Evolutionary conservation across 1,140 invertebrate genomes (phyloP), one percentile per base, ranked within the genome.

Genomic region (Nylanderia fulva): DNA sequence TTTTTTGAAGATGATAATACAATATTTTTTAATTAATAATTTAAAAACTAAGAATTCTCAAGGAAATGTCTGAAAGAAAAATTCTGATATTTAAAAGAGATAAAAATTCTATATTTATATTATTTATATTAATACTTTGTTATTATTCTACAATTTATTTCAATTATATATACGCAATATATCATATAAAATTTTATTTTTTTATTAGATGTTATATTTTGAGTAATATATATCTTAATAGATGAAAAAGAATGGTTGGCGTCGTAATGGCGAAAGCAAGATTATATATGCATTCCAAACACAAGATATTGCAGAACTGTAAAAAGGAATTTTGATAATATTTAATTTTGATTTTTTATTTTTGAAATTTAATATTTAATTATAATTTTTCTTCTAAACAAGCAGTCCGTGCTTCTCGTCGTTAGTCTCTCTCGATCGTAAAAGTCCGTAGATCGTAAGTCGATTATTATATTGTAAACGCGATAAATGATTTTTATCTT

Each of bases 261-360:
- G 69, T 56, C 48, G n/a, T n/a, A 33, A 86, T 61, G 63, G 52
- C 9, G 54, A 71, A 33, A 4, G n/a, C 61, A 90, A 27, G 74
- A 68, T 85, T 77, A 85, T 80, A 85, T 80, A 91, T 87, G 88
- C 91, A 91, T 91, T 91, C 90, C 91, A 91, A 68, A 58, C 61
- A 66, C 2, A 69, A 86, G 71, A 69, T 58, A 66, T 61, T 2
- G 13, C 56, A 84, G 84, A 88, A 74, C 0, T 11, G 29, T n/a
- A 87, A 13, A 87, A 33, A 27, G 11, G 60, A 63, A 76, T 63
- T 63, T 82, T 18, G 33, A 18, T 48, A 56, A 72, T 60, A 15
- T n/a, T 9, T 42, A 18, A 77, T 85, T 74, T 39, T 5, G 15
- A 48, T 48, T 15, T 77, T 36, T 45, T 54, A 48, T 45, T 69